phyloP scores from a whole-genome alignment of 2,888 invertebrate genomes.

The Ptychoptera albimana region DNA sequence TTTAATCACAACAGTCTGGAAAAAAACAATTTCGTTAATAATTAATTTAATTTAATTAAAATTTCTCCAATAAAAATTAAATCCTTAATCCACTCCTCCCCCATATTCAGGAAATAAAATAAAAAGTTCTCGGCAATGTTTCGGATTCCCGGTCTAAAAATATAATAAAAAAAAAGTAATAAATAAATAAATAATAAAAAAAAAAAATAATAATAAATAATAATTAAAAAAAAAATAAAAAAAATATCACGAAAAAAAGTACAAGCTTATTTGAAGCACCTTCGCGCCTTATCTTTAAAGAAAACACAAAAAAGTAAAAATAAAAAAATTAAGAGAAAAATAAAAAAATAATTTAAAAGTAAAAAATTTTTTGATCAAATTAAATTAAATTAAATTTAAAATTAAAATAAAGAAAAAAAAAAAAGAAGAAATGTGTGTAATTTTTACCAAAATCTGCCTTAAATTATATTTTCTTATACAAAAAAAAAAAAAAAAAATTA shows the following conservation, averaged over 20 bases:
- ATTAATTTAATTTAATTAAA: too few relatives aligned
- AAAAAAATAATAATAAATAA: slow-evolving; percentile 10
- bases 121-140: slow-evolving; percentile 29
- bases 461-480: slow-evolving; percentile 44
- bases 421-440: slow-evolving; percentile 35
- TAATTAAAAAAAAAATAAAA: slow-evolving; percentile 19
- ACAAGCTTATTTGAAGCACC: slow-evolving; percentile 58
- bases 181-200: slow-evolving; percentile 19
- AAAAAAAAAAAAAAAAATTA: slow-evolving; percentile 16
- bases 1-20: too few relatives aligned
- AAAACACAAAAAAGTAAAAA: slow-evolving; percentile 30
- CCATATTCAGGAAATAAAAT: slow-evolving; percentile 8
- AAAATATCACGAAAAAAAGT: slow-evolving; percentile 47
- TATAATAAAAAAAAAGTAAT: slow-evolving; percentile 8
- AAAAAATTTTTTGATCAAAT: slow-evolving; percentile 11
- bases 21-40: too few relatives aligned
- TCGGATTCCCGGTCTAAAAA: slow-evolving; percentile 40
- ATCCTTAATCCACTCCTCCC: neutral
- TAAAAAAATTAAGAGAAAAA: slow-evolving; percentile 13
- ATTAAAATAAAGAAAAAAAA: slow-evolving; percentile 19
- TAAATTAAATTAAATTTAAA: slow-evolving; percentile 11
- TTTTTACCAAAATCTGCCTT: slow-evolving; percentile 48
- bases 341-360: slow-evolving; percentile 15
- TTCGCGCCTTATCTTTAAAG: slow-evolving; percentile 55
- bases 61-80: slow-evolving; percentile 6